These are phyloP conservation scores for Campoletis raptor DNA, from an alignment of 2,888 invertebrate species.

Conservation along the genomic window DNA sequence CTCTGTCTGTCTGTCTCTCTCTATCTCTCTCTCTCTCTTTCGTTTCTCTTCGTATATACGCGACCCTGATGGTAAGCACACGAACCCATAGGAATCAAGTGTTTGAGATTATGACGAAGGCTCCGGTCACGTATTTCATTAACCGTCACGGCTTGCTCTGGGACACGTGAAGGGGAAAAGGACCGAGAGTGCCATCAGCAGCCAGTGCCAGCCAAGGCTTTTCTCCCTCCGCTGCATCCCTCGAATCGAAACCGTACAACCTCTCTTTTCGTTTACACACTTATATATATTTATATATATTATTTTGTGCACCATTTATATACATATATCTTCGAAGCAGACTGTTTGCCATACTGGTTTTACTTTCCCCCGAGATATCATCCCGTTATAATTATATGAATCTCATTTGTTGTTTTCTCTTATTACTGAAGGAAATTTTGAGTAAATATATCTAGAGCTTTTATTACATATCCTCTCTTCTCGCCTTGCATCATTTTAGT, in stretches of 20 bases:
- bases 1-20: constrained; percentile 26
- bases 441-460: constrained; percentile 7
- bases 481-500: background rate
- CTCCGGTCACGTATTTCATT: constrained; percentile 85
- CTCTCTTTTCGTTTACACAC: constrained; percentile 13
- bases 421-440: background rate
- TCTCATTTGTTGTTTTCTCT: constrained; percentile 75
- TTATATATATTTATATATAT: background rate
- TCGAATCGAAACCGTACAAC: constrained; percentile 26
- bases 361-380: constrained; percentile 75
- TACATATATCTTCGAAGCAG: constrained; percentile 50
- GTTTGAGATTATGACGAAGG: constrained; percentile 84
- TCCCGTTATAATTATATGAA: constrained; percentile 81
- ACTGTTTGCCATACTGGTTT: constrained; percentile 80
- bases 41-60: constrained; percentile 26
- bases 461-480: constrained; percentile 11
- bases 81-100: constrained; percentile 80
- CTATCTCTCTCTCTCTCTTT: constrained; percentile 31
- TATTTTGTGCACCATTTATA: constrained; percentile 23
- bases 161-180: constrained; percentile 58
- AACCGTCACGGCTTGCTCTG: constrained; percentile 80
- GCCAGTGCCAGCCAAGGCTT: constrained; percentile 29
- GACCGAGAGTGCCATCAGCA: constrained; percentile 67
- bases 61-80: constrained; percentile 50
- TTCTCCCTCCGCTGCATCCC: constrained; percentile 15